Conservation (phyloP, 2,888 invertebrate genomes). For the Odontocolon sp. region DNA sequence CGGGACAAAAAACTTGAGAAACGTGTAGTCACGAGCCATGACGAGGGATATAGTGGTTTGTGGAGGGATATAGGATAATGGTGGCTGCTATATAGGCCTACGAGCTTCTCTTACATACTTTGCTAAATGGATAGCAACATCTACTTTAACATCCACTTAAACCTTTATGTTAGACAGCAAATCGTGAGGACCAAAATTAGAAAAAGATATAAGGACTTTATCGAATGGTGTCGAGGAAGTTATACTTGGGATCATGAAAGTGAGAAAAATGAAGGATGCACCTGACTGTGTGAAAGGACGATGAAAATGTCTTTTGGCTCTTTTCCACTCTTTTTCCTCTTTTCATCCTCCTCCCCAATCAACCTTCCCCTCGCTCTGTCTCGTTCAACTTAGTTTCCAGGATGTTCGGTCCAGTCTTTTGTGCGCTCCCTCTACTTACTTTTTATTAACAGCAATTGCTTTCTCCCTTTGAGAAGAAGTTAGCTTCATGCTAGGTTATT, state of each 20-base stretch:
- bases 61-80: background rate
- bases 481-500: background rate
- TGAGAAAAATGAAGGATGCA: background rate
- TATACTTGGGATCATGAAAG: background rate
- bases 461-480: constrained; percentile 16
- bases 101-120: constrained; percentile 7
- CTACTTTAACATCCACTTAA: constrained; percentile 15
- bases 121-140: constrained; percentile 49
- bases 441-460: constrained; percentile 29
- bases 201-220: constrained; percentile 20
- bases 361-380: too few relatives aligned
- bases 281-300: background rate
- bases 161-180: background rate
- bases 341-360: background rate
- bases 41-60: background rate
- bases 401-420: background rate
- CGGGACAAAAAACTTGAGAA: constrained; percentile 8
- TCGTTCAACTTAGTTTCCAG: constrained; percentile 20
- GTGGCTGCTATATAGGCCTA: background rate
- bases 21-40: constrained; percentile 11
- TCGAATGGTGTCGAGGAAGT: constrained; percentile 22
- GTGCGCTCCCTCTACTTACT: background rate
- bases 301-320: background rate
- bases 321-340: constrained; percentile 9
- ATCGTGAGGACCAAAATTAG: constrained; percentile 14